Conservation (phyloP, 2,113 vertebrate genomes). For the Triplophysa dalaica region DNA sequence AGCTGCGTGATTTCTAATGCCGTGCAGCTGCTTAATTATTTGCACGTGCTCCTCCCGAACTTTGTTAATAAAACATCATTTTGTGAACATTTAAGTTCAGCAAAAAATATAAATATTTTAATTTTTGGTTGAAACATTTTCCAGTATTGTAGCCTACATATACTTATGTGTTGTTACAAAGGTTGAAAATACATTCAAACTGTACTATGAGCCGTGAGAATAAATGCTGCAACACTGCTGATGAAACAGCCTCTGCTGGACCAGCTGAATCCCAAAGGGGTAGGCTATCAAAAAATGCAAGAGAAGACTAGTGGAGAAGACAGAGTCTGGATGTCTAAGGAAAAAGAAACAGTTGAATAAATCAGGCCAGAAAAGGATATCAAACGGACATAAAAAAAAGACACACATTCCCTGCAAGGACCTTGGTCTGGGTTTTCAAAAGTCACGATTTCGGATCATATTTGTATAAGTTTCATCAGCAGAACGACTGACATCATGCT, state of each 20-base stretch:
- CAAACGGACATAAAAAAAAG: not conserved
- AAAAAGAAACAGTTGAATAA: not conserved
- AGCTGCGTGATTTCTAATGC: too few species aligned
- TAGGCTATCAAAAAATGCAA: not conserved
- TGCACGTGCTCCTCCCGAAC: too few species aligned
- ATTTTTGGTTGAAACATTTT: too few species aligned
- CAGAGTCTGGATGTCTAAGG: not conserved
- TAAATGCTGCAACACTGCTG: not conserved
- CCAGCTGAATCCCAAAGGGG: not conserved
- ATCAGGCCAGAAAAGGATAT: not conserved
- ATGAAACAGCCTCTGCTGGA: slow-evolving; percentile 10
- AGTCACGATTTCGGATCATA: not conserved
- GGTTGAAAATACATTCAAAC: not conserved
- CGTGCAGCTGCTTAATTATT: too few species aligned
- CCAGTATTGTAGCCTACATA: too few species aligned
- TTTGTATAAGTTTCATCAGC: not conserved
- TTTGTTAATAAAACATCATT: too few species aligned
- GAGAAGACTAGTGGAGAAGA: not conserved
- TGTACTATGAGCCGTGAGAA: not conserved
- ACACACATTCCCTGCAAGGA: not conserved
- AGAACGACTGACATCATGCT: too few species aligned
- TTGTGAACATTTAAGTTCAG: too few species aligned
- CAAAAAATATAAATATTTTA: too few species aligned
- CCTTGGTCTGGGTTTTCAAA: not conserved
- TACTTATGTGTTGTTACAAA: too few species aligned